These are phyloP conservation scores for Hexactinellida sp. DNA, from an alignment of 37 sponge, comb jelly and placozoan species.

Conservation along the genomic window DNA sequence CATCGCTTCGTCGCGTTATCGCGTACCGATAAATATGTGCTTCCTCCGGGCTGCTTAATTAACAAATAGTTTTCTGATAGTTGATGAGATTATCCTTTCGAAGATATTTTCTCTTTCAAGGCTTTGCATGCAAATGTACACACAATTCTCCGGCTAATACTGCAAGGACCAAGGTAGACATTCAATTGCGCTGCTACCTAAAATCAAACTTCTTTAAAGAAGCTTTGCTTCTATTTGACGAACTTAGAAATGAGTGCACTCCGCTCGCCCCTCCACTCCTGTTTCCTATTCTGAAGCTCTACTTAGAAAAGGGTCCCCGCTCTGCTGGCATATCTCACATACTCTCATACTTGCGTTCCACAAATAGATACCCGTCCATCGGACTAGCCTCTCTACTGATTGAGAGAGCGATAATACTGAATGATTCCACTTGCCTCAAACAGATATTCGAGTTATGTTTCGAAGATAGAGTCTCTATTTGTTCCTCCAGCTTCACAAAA, in stretches of 20 bases:
- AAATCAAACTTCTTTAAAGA: background rate
- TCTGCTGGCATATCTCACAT: background rate
- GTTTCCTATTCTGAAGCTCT: background rate
- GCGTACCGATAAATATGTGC: no score
- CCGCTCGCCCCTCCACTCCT: background rate
- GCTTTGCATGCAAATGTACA: no score
- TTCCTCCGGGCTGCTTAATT: no score
- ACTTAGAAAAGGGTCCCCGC: background rate
- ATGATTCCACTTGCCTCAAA: background rate
- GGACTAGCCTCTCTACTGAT: background rate
- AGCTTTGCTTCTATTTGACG: background rate
- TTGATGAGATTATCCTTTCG: background rate
- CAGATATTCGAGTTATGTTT: background rate
- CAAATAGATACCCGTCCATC: background rate
- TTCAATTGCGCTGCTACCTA: background rate
- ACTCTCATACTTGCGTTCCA: background rate
- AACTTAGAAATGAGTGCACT: background rate
- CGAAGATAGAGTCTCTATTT: background rate
- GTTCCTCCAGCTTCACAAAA: background rate
- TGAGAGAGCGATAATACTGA: background rate
- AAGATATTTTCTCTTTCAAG: background rate
- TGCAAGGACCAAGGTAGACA: background rate
- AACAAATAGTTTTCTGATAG: no score
- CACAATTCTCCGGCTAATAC: background rate
- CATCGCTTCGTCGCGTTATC: no score